Conservation (phyloP, 2,797 vertebrate species). For the Malurus leucopterus region DNA sequence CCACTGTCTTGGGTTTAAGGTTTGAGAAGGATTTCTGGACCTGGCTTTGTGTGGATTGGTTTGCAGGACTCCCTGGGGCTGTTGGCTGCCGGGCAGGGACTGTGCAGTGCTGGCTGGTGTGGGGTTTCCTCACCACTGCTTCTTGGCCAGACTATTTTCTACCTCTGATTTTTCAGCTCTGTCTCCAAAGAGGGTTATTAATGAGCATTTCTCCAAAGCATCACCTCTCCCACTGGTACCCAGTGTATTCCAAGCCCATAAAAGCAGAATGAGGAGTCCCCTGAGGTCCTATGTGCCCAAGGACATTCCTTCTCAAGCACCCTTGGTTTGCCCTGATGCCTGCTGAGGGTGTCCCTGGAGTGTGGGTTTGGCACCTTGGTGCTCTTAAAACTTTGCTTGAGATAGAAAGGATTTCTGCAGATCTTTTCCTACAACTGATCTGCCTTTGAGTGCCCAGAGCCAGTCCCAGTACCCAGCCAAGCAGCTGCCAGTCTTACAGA, state of each 20-base stretch:
- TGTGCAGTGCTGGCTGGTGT: neutral
- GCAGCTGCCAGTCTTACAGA: neutral
- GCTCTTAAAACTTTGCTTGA: neutral
- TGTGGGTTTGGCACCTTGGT: neutral
- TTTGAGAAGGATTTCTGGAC: neutral
- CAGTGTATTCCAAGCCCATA: neutral
- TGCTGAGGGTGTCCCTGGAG: neutral
- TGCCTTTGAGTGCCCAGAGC: neutral
- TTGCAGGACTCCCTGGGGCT: neutral
- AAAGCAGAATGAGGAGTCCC: neutral
- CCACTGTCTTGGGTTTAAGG: rapidly evolving
- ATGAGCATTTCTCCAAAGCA: neutral
- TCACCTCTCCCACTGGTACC: rapidly evolving
- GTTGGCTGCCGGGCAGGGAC: neutral
- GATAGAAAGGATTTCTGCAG: neutral
- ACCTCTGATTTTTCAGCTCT: neutral
- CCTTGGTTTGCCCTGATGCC: neutral
- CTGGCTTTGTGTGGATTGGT: neutral
- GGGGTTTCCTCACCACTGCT: neutral
- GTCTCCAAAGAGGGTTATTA: neutral
- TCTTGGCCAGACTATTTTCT: neutral
- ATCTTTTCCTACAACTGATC: neutral
- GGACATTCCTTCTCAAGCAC: neutral
- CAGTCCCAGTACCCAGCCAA: neutral
- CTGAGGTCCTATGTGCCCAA: neutral